phyloP scores from a whole-genome alignment of 2,888 invertebrate genomes.

The Macaria liturata region DNA sequence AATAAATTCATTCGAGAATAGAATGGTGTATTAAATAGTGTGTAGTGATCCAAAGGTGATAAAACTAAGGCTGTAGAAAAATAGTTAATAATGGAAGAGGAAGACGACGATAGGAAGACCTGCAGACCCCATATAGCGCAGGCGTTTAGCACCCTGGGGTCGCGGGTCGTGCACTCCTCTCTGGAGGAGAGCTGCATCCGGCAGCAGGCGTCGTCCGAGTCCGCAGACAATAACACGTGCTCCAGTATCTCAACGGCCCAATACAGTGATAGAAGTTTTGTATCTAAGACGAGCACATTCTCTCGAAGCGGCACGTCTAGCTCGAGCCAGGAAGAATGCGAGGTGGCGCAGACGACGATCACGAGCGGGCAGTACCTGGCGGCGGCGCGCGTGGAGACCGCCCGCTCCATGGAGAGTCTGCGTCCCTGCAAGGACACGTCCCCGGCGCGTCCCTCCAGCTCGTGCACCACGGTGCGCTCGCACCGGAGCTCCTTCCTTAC shows the following conservation, averaged over 20 bases:
- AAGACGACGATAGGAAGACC: constrained; percentile 69
- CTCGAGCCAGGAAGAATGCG: constrained; percentile 88
- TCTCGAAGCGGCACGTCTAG: constrained; percentile 85
- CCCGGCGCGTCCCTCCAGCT: constrained; percentile 80
- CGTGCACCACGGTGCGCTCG: constrained; percentile 72
- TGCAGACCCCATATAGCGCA: constrained; percentile 63
- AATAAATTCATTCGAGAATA: constrained; percentile 67
- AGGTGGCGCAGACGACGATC: constrained; percentile 76
- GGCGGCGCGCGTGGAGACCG: constrained; percentile 82
- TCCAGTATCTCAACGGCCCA: constrained; percentile 75
- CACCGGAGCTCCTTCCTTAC: constrained; percentile 86
- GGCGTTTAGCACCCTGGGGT: constrained; percentile 62
- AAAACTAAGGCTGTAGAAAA: constrained; percentile 45
- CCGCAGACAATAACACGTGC: constrained; percentile 78
- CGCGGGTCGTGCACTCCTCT: constrained; percentile 68
- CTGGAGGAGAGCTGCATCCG: constrained; percentile 65
- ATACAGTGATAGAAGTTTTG: constrained; percentile 75
- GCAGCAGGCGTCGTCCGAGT: constrained; percentile 82
- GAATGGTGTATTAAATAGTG: constrained; percentile 70
- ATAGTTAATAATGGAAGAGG: constrained; percentile 70
- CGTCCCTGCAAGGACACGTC: constrained; percentile 82
- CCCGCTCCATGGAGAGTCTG: constrained; percentile 89
- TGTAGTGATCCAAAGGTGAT: constrained; percentile 51
- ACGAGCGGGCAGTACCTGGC: constrained; percentile 81
- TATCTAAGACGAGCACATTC: constrained; percentile 80